Evolutionary conservation across 2,797 vertebrate genomes (phyloP).

Genomic region (Poeciliopsis presidionis): DNA sequence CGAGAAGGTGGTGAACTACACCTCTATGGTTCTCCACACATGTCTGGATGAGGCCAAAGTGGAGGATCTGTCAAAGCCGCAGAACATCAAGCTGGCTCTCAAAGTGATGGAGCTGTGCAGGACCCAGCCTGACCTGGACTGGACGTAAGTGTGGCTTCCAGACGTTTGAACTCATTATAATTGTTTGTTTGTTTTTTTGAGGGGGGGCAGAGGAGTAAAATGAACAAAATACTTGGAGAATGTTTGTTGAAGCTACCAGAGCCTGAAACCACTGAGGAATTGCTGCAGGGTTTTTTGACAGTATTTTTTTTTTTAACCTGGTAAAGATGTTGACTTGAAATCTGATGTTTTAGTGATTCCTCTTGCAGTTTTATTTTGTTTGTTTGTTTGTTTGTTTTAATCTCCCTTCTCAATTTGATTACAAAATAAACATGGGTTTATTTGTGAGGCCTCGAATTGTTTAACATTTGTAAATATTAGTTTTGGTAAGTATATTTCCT

Average conservation of each 20-base stretch:
- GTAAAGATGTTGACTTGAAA: neutral
- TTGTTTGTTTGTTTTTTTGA: neutral
- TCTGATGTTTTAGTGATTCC: neutral
- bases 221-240: neutral
- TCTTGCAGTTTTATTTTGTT: neutral
- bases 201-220: neutral
- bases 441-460: neutral
- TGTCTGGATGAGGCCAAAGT: conserved; percentile 85
- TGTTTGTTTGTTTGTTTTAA: neutral
- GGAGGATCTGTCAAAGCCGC: conserved; percentile 62
- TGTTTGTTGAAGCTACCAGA: neutral
- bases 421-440: neutral
- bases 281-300: neutral
- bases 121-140: conserved; percentile 87
- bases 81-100: conserved; percentile 70
- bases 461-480: neutral
- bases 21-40: conserved; percentile 92
- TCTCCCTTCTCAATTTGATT: neutral
- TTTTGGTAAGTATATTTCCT: neutral
- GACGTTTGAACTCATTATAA: neutral
- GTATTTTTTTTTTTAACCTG: neutral
- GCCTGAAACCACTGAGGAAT: neutral
- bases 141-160: conserved; percentile 84
- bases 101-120: conserved; percentile 81
- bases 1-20: conserved; percentile 86